phyloP scores from a whole-genome alignment of 1,140 invertebrate genomes.

The Diuraphis noxia region DNA sequence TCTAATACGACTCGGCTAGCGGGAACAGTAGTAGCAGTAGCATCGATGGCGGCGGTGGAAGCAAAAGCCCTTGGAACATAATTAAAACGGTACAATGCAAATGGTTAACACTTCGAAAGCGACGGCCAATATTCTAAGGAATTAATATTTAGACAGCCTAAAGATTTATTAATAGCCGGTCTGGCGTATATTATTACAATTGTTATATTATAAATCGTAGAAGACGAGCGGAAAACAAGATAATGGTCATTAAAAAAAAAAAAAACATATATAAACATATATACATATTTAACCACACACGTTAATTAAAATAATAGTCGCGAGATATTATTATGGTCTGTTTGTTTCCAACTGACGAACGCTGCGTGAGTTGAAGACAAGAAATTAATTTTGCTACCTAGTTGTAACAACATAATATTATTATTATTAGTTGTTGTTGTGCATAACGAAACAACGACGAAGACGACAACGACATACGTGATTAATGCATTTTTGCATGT shows the following conservation, averaged over 20 bases:
- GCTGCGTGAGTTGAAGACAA: not conserved
- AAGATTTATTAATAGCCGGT: not conserved
- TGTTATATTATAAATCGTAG: not conserved
- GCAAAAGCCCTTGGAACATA: conserved; percentile 20
- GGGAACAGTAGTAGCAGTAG: not conserved
- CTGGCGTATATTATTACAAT: not conserved
- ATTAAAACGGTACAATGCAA: conserved; percentile 4
- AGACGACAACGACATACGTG: not conserved
- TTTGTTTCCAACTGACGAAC: not conserved
- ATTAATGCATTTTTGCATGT: not conserved
- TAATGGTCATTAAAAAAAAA: not conserved
- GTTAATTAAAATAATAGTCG: not conserved
- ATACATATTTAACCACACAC: not conserved
- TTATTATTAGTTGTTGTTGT: not conserved
- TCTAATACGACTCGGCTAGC: not conserved
- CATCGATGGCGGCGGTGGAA: not conserved
- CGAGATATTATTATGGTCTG: not conserved
- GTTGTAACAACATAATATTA: not conserved
- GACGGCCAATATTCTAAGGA: not conserved
- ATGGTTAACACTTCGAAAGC: not conserved
- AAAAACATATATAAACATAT: not conserved
- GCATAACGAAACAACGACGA: not conserved
- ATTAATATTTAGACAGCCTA: conserved; percentile 16
- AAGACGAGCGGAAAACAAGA: not conserved
- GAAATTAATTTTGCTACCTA: not conserved